Evolutionary conservation across 2,113 vertebrate genomes (phyloP).

Genomic region (Strix uralensis): DNA sequence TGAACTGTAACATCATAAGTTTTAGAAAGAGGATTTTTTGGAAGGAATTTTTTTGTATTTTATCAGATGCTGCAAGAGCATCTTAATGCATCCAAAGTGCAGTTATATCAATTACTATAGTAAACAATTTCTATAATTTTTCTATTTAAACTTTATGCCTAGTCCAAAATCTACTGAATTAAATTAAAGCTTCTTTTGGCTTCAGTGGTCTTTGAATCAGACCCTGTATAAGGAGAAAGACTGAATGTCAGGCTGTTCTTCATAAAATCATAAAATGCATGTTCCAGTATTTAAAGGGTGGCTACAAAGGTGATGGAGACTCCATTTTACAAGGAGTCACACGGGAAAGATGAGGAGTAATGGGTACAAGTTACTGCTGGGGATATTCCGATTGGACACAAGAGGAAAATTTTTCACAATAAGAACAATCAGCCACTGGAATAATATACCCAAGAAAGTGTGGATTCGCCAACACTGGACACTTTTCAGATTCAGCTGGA

Average conservation of each 20-base stretch:
- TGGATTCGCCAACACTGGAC: background rate
- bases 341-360: background rate
- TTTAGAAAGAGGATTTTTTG: background rate
- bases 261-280: background rate
- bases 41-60: background rate
- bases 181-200: background rate
- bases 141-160: background rate
- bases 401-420: background rate
- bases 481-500: background rate
- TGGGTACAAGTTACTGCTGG: background rate
- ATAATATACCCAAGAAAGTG: background rate
- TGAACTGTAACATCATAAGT: background rate
- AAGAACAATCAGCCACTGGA: background rate
- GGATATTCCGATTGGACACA: background rate
- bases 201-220: background rate
- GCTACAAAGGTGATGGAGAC: background rate
- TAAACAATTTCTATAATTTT: background rate
- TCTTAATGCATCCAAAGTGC: slow-evolving; percentile 8
- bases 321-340: background rate
- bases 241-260: background rate
- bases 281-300: background rate
- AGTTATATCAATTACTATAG: background rate
- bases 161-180: background rate
- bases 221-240: background rate
- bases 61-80: background rate